Evolutionary conservation across 2,888 invertebrate genomes (phyloP), one percentile per base, ranked within the genome.

Genomic region (Platycnemis pennipes): DNA sequence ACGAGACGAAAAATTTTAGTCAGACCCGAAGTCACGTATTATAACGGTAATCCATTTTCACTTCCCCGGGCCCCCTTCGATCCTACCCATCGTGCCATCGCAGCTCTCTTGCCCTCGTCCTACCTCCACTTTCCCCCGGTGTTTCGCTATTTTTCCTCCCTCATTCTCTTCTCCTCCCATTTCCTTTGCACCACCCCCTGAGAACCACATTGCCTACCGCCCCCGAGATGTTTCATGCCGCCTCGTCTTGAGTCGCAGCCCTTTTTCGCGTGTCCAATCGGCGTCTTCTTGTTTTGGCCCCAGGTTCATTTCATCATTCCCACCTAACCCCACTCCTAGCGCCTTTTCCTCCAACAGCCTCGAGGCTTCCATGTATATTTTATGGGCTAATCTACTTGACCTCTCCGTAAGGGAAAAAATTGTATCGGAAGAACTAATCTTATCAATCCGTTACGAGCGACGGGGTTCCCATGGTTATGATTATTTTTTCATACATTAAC

Each of bases 331-430:
- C 22, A 3, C 63, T 63, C 63, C 63, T n/a, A 63, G 1, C 63
- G 63, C 63, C 63, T 63, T 63, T 11, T 37, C 4, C 77, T 0
- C 77, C 77, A 77, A 77, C 77, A 37, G 77, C 31, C 77, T 31
- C 77, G 37, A 77, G 37, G 31, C 37, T 37, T 37, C 77, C 37
- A 77, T 77, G 77, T 77, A 77, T 77, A 77, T 77, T 77, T 77
- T 77, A 77, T 77, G 77, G 77, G 77, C 77, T 77, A 77, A 77
- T 77, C 77, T 37, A 37, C 77, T 77, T 77, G 77, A 77, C 77
- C 77, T 77, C 77, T 77, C 77, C 31, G 31, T 37, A n/a, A 37
- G 63, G 26, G 26, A 77, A 77, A 77, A 77, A 77, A 77, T 77
- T 31, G 77, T 77, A 77, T 77, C 77, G 37, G 77, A 77, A 22